Evolutionary conservation across 2,797 vertebrate species (phyloP), one percentile per base, ranked within the genome.

Genomic region (Pseudochromis fuscus): DNA sequence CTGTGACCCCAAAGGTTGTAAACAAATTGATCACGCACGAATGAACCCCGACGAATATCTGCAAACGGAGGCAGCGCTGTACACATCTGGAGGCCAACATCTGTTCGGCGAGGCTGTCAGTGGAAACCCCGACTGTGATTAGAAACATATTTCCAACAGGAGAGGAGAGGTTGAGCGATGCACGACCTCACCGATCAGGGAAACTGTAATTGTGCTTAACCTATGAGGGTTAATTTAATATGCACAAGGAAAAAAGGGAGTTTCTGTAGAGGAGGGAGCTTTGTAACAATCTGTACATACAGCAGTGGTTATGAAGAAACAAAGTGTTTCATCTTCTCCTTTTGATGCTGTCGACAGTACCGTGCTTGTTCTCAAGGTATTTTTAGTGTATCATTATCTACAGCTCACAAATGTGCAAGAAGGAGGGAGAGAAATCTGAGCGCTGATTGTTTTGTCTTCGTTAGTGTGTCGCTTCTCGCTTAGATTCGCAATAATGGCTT

Each of bases 371-470:
- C 82, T 60, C 1, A 1, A 69, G 63, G 75, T 87, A 86, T 87
- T 86, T 83, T 86, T 78, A 83, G 77, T 56, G 63, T 59, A 58
- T 76, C 72, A 80, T 87, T 87, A 86, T 53, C 58, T 60, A n/a
- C 56, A 12, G 72, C 69, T 70, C 79, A 77, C 63, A 61, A 71
- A 67, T 21, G 57, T 60, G 56, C 35, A 52, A 59, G 48, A 63
- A 40, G 25, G 65, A 35, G 27, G 15, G 48, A 59, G 61, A 67
- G 60, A 68, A 75, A 67, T 74, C 58, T 55, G 83, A 80, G 77
- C 77, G 82, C 60, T 84, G 79, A 83, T 90, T 85, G 87, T 87
- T 85, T 88, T 53, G 77, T 85, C 84, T 89, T 86, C 25, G 61
- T 89, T 84, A 81, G 73, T 9, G 70, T 88, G 86, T 83, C 82